Conservation (phyloP, 2,113 vertebrate genomes). For the Carassius carassius region DNA sequence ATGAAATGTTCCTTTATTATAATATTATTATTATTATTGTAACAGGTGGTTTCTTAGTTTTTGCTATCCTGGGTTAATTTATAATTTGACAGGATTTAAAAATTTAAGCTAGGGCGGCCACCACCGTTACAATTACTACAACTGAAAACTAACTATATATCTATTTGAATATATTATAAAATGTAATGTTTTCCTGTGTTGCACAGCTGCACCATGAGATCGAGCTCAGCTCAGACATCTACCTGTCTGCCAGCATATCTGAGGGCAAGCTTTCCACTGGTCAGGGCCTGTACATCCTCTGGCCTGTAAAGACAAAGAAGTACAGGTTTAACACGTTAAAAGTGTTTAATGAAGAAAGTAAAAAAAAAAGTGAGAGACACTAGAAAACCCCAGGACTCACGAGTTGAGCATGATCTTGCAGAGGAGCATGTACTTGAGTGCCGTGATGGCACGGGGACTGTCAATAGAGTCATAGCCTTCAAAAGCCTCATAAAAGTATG, state of each 20-base stretch:
- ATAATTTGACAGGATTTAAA: too few species aligned
- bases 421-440: constrained; percentile 98
- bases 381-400: constrained; percentile 72
- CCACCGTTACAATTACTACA: too few species aligned
- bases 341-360: background rate
- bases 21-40: too few species aligned
- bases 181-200: background rate
- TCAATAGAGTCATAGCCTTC: constrained; percentile 97
- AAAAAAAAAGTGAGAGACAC: background rate
- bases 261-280: constrained; percentile 93
- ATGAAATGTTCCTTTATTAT: too few species aligned
- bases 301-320: constrained; percentile 74
- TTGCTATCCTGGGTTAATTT: too few species aligned
- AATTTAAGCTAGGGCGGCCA: too few species aligned
- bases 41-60: too few species aligned
- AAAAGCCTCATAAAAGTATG: constrained; percentile 97
- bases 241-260: constrained; percentile 93
- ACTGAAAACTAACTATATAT: background rate
- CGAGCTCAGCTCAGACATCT: constrained; percentile 42
- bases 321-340: background rate
- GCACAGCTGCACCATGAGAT: background rate
- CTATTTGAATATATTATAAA: background rate
- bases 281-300: constrained; percentile 92
- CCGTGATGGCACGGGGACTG: constrained; percentile 92
- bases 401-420: constrained; percentile 97